Percentiles rank a stretch among this genome's conserved stretches.
phyloP scores from a whole-genome alignment of 2,113 vertebrate species.

The Chascanopsetta lugubris region DNA sequence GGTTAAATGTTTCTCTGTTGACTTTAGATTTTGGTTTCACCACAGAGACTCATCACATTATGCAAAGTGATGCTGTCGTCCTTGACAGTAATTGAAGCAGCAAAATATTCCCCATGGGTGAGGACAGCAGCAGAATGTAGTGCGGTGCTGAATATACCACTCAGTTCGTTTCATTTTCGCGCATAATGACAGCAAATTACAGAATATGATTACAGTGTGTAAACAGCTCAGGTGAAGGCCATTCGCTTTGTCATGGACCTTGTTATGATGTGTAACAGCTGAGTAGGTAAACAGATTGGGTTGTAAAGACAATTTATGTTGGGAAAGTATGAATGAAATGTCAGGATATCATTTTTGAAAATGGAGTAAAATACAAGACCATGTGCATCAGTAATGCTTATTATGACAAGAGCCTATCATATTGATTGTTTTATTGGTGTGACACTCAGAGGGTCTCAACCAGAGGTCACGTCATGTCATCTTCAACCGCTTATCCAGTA shows the following conservation, averaged over 20 bases:
- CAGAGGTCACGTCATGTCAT: too few species aligned
- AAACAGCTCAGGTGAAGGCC: not conserved
- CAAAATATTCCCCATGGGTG: not conserved
- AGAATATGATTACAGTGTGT: not conserved
- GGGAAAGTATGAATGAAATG: not conserved
- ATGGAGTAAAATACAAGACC: too few species aligned
- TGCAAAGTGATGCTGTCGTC: slow-evolving; percentile 2
- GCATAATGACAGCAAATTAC: not conserved
- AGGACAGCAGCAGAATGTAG: not conserved
- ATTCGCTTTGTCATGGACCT: not conserved
- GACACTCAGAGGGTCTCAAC: too few species aligned
- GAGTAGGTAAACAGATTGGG: not conserved
- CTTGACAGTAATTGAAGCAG: not conserved
- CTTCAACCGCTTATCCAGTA: too few species aligned
- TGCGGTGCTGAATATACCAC: not conserved
- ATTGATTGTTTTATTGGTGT: too few species aligned
- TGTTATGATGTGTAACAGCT: not conserved
- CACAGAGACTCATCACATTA: slow-evolving; percentile 2
- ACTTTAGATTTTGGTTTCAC: not conserved
- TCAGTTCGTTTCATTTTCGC: not conserved
- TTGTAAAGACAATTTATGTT: not conserved
- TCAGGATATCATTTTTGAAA: too few species aligned
- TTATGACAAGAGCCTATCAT: too few species aligned
- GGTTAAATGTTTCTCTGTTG: not conserved
- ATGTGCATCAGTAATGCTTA: too few species aligned